These are phyloP conservation scores for Brienomyrus brachyistius DNA, from an alignment of 2,113 vertebrate genomes.

Conservation along the genomic window DNA sequence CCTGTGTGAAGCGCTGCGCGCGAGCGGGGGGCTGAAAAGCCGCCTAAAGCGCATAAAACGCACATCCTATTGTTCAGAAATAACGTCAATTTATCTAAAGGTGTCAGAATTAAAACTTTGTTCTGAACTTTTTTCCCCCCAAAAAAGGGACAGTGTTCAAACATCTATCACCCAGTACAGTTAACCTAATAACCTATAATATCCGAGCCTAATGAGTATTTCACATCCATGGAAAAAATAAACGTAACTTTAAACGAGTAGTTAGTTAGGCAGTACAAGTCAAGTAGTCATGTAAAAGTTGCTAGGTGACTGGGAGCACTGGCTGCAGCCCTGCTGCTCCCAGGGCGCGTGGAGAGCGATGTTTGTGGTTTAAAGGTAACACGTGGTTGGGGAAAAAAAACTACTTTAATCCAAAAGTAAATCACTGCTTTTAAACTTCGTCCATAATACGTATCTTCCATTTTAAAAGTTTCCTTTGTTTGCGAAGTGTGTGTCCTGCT, in stretches of 20 bases:
- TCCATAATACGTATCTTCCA: background rate
- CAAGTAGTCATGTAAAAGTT: background rate
- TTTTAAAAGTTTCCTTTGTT: background rate
- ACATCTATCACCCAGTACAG: background rate
- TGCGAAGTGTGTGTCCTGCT: background rate
- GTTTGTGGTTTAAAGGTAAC: conserved; percentile 39
- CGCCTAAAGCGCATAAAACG: background rate
- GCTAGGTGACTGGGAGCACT: background rate
- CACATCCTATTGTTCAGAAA: background rate
- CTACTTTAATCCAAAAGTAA: conserved; percentile 44
- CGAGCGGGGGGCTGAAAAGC: background rate
- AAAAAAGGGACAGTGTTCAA: background rate
- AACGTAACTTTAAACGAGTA: background rate
- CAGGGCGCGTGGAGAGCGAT: background rate
- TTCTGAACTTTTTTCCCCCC: background rate
- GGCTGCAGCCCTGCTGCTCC: background rate
- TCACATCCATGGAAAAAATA: background rate
- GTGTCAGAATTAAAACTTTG: background rate
- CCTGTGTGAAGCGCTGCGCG: background rate
- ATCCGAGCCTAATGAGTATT: background rate
- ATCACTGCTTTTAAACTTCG: conserved; percentile 51
- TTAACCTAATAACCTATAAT: background rate
- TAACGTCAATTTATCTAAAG: background rate
- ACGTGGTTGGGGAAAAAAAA: conserved; percentile 47
- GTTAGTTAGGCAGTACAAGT: background rate